These are phyloP conservation scores for Callorhinus ursinus DNA, from an alignment of 2,113 vertebrate genomes.

Conservation along the genomic window DNA sequence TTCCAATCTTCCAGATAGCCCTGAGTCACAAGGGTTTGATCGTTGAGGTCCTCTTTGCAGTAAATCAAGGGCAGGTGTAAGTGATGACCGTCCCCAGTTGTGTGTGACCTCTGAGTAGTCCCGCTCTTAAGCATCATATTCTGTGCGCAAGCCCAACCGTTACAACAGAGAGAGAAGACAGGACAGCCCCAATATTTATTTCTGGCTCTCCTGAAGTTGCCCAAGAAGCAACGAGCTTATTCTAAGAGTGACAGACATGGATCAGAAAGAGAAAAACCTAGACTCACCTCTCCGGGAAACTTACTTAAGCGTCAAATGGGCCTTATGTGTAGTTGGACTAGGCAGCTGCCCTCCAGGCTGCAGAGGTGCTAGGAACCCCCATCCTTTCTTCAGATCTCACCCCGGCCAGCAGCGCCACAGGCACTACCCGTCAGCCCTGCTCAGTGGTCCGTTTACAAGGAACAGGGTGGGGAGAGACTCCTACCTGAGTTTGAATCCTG, in stretches of 20 bases:
- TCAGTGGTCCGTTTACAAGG: not conserved
- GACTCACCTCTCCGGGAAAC: not conserved
- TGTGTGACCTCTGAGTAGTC: not conserved
- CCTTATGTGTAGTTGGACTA: not conserved
- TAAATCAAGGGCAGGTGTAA: conserved; percentile 42
- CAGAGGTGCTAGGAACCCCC: not conserved
- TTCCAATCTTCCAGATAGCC: conserved; percentile 17
- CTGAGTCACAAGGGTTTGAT: not conserved
- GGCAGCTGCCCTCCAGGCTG: not conserved
- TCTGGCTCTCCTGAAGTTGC: not conserved
- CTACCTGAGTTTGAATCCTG: not conserved
- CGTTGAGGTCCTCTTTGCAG: not conserved
- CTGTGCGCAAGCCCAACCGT: not conserved
- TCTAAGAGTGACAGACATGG: not conserved
- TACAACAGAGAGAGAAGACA: not conserved
- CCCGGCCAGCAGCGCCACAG: not conserved
- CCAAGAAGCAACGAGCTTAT: not conserved
- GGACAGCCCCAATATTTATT: not conserved
- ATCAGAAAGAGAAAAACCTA: not conserved
- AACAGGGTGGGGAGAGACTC: not conserved
- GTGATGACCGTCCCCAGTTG: not conserved
- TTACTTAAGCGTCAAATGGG: no score
- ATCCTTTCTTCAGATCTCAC: not conserved
- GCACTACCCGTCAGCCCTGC: no score
- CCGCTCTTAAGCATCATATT: not conserved